phyloP scores from a whole-genome alignment of 2,113 vertebrate species.

The Romanogobio albipinnatus region DNA sequence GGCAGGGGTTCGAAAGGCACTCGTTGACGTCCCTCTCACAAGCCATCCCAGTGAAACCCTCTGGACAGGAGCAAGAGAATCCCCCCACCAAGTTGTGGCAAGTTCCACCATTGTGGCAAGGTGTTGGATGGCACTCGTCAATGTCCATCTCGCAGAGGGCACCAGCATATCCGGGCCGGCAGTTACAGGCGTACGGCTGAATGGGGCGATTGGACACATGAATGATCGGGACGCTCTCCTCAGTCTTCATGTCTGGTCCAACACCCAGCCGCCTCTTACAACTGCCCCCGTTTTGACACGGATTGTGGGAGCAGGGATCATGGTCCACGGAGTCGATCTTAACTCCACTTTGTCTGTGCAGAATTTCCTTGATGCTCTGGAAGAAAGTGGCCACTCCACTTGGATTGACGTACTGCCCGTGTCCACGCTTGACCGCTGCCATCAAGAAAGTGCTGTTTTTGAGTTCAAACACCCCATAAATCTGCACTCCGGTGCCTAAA shows the following conservation, averaged over 20 bases:
- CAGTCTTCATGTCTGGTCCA: conserved; percentile 72
- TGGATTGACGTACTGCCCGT: conserved; percentile 89
- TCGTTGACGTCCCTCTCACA: conserved; percentile 96
- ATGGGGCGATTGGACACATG: conserved; percentile 86
- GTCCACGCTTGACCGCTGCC: conserved; percentile 85
- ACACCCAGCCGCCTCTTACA: conserved; percentile 87
- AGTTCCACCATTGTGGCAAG: conserved; percentile 93
- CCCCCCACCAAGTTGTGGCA: conserved; percentile 95
- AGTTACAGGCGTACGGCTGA: conserved; percentile 87
- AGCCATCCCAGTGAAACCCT: conserved; percentile 93
- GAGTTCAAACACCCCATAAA: conserved; percentile 87
- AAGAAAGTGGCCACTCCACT: conserved; percentile 96
- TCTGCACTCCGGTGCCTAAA: conserved; percentile 87
- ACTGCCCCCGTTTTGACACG: conserved; percentile 93
- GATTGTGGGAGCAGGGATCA: conserved; percentile 86
- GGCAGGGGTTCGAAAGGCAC: conserved; percentile 92
- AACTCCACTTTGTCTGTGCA: conserved; percentile 90
- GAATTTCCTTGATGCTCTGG: conserved; percentile 91
- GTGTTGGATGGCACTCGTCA: conserved; percentile 89
- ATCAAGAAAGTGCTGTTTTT: conserved; percentile 89
- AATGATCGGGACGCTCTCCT: conserved; percentile 88
- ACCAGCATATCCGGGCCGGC: conserved; percentile 88
- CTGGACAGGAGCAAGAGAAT: conserved; percentile 92
- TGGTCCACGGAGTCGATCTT: conserved; percentile 91
- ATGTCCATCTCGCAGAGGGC: conserved; percentile 87